A percentile compares a stretch with the other conserved stretches of the same genome.
Evolutionary conservation across 2,113 vertebrate species (phyloP).

Genomic region (Ameiurus melas): DNA sequence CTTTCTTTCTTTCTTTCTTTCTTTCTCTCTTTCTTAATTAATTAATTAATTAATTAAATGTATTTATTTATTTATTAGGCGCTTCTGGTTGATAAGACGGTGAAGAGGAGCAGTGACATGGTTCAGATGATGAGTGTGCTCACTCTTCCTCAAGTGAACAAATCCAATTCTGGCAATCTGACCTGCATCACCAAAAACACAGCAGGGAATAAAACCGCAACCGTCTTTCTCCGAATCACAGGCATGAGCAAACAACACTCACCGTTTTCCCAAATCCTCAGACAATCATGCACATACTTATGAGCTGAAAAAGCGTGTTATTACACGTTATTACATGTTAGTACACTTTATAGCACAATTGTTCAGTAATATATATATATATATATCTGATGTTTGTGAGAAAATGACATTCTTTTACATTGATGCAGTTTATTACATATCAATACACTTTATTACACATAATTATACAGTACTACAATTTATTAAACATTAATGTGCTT

Average conservation of each 20-base stretch:
- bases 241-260: background rate
- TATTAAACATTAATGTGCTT: too few species aligned
- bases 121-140: background rate
- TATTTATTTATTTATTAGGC: background rate
- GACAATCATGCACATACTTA: background rate
- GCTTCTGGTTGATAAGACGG: background rate
- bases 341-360: background rate
- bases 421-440: background rate
- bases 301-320: too few species aligned
- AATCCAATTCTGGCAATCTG: constrained; percentile 3
- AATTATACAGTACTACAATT: background rate
- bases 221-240: background rate
- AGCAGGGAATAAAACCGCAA: background rate
- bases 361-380: background rate
- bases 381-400: background rate
- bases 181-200: background rate
- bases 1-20: background rate
- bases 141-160: background rate
- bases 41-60: background rate
- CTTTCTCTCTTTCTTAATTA: background rate
- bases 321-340: background rate
- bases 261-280: too few species aligned
- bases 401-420: background rate
- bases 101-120: background rate
- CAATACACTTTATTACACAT: background rate